Evolutionary conservation across 2,113 vertebrate species (phyloP).

Genomic region (Chaenogobius annularis): DNA sequence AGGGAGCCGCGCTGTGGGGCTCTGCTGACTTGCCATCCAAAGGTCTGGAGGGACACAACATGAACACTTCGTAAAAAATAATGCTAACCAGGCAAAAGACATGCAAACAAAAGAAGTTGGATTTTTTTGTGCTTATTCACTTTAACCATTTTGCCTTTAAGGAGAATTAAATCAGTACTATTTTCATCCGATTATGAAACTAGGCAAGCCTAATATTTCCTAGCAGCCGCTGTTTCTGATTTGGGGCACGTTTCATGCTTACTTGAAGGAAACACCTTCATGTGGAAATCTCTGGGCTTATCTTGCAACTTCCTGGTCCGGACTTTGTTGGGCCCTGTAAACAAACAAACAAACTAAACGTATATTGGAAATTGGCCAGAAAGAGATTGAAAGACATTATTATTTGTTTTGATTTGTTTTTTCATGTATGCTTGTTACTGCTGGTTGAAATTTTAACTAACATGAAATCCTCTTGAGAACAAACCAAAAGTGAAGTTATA

Average conservation of each 20-base stretch:
- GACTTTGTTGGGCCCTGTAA: background rate
- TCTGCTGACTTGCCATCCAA: conserved; percentile 64
- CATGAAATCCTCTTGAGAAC: no score
- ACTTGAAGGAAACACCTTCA: background rate
- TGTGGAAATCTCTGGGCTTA: background rate
- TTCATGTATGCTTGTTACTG: background rate
- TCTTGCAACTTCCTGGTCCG: background rate
- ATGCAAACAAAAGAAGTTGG: no score
- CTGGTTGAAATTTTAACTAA: no score
- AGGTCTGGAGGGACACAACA: conserved; percentile 57
- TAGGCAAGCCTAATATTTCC: background rate
- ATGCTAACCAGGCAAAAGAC: no score
- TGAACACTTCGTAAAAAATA: no score
- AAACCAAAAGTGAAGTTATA: no score
- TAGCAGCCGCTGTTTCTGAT: background rate
- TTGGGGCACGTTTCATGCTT: background rate
- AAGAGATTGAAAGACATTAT: no score
- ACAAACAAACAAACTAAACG: background rate
- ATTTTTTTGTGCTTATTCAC: background rate
- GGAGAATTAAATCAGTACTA: no score
- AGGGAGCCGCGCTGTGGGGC: conserved; percentile 69
- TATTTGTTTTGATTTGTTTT: no score
- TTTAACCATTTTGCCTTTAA: background rate
- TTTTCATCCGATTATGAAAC: background rate
- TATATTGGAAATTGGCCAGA: background rate